A percentile compares a stretch with the other conserved stretches of the same genome.
Conservation (phyloP, 2,888 invertebrate genomes). For the Drosophila conformis region DNA sequence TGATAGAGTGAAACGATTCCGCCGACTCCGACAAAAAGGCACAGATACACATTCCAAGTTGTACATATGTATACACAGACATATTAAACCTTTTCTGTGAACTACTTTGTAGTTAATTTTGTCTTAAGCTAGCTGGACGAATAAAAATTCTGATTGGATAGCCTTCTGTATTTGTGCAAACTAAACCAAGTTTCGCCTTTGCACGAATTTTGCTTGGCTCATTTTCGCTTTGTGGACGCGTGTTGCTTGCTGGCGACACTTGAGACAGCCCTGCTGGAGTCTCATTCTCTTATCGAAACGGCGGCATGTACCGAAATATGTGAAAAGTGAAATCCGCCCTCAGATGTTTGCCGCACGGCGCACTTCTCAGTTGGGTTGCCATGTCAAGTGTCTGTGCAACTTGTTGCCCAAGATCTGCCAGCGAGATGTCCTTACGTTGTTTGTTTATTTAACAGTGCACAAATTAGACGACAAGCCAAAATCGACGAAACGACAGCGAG, state of each 20-base stretch:
- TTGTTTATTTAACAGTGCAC: conserved; percentile 81
- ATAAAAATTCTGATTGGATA: background rate
- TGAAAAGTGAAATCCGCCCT: conserved; percentile 45
- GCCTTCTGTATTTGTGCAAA: background rate
- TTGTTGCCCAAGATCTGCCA: conserved; percentile 34
- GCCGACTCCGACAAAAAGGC: background rate
- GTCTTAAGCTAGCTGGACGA: background rate
- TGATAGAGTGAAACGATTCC: background rate
- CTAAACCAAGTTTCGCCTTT: background rate
- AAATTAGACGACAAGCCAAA: conserved; percentile 69
- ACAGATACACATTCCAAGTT: background rate
- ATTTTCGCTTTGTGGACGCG: conserved; percentile 33
- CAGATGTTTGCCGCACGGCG: conserved; percentile 49
- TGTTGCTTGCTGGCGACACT: conserved; percentile 37
- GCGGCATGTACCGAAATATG: conserved; percentile 48
- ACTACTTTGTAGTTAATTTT: background rate
- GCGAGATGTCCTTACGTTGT: conserved; percentile 51
- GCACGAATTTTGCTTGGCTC: conserved; percentile 5
- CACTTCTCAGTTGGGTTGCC: conserved; percentile 10
- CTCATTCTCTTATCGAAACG: conserved; percentile 41
- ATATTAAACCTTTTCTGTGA: background rate
- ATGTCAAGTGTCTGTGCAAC: conserved; percentile 60
- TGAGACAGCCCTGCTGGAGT: conserved; percentile 17
- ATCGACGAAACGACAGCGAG: background rate
- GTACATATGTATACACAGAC: background rate